Evolutionary conservation across 1,140 invertebrate species (phyloP).

Genomic region (Nephila pilipes): DNA sequence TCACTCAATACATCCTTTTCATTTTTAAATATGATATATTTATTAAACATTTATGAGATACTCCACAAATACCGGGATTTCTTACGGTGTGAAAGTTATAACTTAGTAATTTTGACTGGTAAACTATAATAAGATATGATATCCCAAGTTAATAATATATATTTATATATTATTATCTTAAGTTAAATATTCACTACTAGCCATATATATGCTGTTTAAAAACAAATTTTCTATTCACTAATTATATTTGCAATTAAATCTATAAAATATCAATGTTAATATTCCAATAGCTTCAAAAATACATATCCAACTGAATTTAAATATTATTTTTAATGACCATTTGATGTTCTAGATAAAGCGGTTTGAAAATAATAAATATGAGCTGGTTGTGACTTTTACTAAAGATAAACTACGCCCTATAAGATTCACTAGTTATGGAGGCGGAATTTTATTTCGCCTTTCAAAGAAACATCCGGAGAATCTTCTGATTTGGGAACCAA

Average conservation of each 20-base stretch:
- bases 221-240: neutral
- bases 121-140: too few relatives aligned
- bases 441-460: neutral
- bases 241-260: neutral
- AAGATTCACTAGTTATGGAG: neutral
- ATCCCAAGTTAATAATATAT: too few relatives aligned
- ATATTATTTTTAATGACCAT: neutral
- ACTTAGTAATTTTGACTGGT: too few relatives aligned
- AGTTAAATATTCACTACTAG: neutral
- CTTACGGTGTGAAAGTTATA: too few relatives aligned
- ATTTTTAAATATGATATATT: too few relatives aligned
- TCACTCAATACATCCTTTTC: too few relatives aligned
- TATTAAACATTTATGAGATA: too few relatives aligned
- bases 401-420: neutral
- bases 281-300: neutral
- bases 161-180: neutral
- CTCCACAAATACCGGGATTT: too few relatives aligned
- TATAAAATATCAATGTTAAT: neutral
- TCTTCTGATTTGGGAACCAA: slow-evolving; percentile 41
- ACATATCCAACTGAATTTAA: neutral
- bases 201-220: neutral
- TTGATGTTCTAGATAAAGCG: neutral
- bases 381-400: neutral
- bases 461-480: slow-evolving; percentile 9
- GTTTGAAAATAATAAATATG: neutral